Conservation (phyloP, 1,140 invertebrate genomes). For the Lycorma delicatula region DNA sequence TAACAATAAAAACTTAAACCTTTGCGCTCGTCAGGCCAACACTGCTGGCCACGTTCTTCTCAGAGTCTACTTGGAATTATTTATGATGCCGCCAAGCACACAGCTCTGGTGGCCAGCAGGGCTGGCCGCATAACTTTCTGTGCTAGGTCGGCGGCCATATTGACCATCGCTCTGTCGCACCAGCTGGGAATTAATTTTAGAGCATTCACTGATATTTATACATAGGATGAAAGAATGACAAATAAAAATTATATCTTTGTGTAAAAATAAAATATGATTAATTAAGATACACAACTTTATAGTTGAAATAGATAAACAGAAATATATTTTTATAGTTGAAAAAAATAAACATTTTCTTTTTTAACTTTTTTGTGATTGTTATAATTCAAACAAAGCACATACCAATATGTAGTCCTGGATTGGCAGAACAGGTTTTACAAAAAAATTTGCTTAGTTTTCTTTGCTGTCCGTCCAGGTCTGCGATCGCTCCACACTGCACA, state of each 20-base stretch:
- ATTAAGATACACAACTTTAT: too few relatives aligned
- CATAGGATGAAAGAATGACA: neutral
- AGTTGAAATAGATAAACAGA: too few relatives aligned
- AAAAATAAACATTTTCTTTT: too few relatives aligned
- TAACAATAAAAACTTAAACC: too few relatives aligned
- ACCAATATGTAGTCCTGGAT: slow-evolving; percentile 10
- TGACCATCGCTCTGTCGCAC: neutral
- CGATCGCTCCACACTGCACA: slow-evolving; percentile 8
- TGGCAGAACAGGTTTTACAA: slow-evolving; percentile 4
- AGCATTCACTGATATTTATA: neutral
- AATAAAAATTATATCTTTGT: neutral
- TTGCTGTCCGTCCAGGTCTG: neutral
- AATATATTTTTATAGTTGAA: neutral
- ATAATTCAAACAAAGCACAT: slow-evolving; percentile 1
- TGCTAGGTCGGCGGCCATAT: neutral
- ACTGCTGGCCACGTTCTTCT: too few relatives aligned
- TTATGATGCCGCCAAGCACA: too few relatives aligned
- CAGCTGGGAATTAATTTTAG: neutral
- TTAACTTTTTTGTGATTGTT: neutral
- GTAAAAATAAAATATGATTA: neutral
- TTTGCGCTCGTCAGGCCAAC: too few relatives aligned
- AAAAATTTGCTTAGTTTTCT: slow-evolving; percentile 2
- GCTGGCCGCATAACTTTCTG: too few relatives aligned
- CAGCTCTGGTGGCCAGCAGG: too few relatives aligned
- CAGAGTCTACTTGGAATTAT: too few relatives aligned